Evolutionary conservation across 2,113 vertebrate species (phyloP).

Genomic region (Ctenomys sociabilis): DNA sequence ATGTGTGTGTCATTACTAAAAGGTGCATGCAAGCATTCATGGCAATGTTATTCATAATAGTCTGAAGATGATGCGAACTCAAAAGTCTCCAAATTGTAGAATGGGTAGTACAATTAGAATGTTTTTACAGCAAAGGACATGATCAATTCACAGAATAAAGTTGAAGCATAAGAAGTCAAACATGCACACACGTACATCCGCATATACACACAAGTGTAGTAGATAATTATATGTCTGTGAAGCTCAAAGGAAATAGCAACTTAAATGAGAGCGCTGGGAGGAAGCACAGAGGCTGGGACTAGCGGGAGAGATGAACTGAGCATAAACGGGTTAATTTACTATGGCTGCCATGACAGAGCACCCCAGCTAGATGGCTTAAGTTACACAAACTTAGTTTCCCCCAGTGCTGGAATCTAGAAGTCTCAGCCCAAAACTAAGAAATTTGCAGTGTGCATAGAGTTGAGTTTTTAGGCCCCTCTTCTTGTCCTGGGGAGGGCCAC

Average conservation of each 20-base stretch:
- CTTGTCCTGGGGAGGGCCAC: background rate
- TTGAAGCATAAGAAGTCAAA: background rate
- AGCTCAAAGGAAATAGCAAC: background rate
- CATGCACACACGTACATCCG: background rate
- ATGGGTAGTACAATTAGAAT: background rate
- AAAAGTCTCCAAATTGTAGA: background rate
- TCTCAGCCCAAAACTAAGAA: background rate
- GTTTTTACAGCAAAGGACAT: slow-evolving; percentile 34
- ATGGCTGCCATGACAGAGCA: background rate
- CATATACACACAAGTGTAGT: background rate
- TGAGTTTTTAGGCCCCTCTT: background rate
- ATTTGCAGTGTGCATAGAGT: background rate
- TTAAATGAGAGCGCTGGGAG: background rate
- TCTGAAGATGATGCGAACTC: background rate
- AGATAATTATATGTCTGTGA: background rate
- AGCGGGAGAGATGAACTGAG: background rate
- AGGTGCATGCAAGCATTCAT: background rate
- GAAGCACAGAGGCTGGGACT: background rate
- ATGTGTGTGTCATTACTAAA: background rate
- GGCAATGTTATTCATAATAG: slow-evolving; percentile 3
- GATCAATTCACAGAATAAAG: slow-evolving; percentile 14
- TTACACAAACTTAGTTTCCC: background rate
- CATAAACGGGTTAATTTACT: background rate
- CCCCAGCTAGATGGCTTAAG: background rate
- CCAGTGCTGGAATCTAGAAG: background rate